Evolutionary conservation across 1,140 invertebrate species (phyloP).

Genomic region (Apis dorsata): DNA sequence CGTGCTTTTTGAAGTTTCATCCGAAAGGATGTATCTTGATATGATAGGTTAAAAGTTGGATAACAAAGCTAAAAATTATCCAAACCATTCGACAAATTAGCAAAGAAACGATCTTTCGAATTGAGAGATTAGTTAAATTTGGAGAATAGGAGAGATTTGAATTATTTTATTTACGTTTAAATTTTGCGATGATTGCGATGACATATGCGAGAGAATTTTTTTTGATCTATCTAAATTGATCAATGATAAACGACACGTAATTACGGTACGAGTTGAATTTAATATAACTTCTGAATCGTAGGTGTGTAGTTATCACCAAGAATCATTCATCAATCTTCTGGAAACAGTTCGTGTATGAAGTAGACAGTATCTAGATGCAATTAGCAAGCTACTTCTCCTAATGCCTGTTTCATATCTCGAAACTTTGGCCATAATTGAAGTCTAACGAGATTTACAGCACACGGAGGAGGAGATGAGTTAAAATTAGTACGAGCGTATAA

Average conservation of each 20-base stretch:
- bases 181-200: neutral
- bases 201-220: no score
- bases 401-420: conserved; percentile 46
- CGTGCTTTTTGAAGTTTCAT: conserved; percentile 4
- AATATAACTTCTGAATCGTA: neutral
- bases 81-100: neutral
- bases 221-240: no score
- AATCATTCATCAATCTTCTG: conserved; percentile 12
- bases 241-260: neutral
- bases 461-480: neutral
- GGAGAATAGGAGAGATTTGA: no score
- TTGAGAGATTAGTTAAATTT: no score
- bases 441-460: conserved; percentile 24
- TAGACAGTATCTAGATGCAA: neutral
- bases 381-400: conserved; percentile 20
- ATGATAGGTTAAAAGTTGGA: no score
- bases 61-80: no score
- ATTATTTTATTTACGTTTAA: neutral
- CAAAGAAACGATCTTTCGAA: no score
- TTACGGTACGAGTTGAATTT: neutral
- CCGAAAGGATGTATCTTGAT: no score
- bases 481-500: conserved; percentile 28
- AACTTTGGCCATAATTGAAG: conserved; percentile 46
- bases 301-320: neutral
- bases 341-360: conserved; percentile 23